Percentiles rank a stretch among this genome's conserved stretches.
Conservation (phyloP, 2,797 vertebrate species). For the Dendrocincla tyrannina region DNA sequence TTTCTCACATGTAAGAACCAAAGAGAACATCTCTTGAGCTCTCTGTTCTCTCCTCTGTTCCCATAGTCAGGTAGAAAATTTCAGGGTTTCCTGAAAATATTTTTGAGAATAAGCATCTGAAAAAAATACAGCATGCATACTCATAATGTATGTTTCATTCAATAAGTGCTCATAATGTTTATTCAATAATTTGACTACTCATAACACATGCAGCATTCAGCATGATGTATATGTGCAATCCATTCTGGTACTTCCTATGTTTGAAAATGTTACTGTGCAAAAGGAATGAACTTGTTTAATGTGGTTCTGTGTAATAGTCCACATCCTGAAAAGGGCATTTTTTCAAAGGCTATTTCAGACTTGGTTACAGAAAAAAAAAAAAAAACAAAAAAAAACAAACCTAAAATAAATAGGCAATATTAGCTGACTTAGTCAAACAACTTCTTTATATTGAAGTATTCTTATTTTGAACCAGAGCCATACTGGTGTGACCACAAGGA, state of each 20-base stretch:
- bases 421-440: not conserved
- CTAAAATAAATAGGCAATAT: not conserved
- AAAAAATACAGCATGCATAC: not conserved
- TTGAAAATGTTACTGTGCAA: not conserved
- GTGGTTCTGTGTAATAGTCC: not conserved
- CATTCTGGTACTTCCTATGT: not conserved
- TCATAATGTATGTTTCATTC: not conserved
- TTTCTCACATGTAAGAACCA: not conserved
- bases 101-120: not conserved
- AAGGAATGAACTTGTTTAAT: not conserved
- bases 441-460: not conserved
- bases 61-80: not conserved
- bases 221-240: not conserved
- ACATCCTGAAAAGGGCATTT: not conserved
- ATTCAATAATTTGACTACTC: not conserved
- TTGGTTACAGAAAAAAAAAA: not conserved
- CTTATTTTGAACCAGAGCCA: not conserved
- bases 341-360: not conserved
- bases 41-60: not conserved
- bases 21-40: not conserved
- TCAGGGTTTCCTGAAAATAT: not conserved
- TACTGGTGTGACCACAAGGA: not conserved
- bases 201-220: not conserved
- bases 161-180: not conserved
- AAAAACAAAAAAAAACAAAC: accelerated